Evolutionary conservation across 2,113 vertebrate species (phyloP).

Genomic region (Piprites chloris): DNA sequence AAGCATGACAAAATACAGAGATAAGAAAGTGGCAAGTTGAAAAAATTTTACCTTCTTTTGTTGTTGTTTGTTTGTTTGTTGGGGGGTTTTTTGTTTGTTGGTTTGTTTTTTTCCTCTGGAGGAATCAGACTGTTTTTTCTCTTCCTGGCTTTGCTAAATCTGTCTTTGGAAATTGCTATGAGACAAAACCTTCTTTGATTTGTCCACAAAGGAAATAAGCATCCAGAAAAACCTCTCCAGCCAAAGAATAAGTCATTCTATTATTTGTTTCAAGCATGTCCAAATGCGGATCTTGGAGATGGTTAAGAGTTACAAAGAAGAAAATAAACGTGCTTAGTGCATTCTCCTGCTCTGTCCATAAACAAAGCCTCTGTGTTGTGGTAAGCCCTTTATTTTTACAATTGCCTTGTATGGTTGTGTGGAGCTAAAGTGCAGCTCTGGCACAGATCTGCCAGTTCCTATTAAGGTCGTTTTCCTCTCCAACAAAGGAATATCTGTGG

Average conservation of each 20-base stretch:
- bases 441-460: conserved; percentile 19
- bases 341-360: neutral
- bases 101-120: neutral
- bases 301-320: neutral
- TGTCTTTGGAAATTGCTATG: neutral
- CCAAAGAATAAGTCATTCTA: neutral
- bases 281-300: neutral
- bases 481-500: neutral
- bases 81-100: too few relatives aligned
- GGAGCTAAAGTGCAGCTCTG: neutral
- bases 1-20: neutral
- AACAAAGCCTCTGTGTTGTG: neutral
- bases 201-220: neutral
- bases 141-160: neutral
- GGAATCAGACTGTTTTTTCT: neutral
- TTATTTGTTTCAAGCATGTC: neutral
- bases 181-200: neutral
- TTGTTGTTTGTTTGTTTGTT: too few relatives aligned
- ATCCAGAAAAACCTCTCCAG: neutral
- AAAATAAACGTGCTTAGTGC: neutral
- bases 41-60: neutral
- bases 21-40: neutral
- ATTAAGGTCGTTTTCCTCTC: neutral
- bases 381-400: neutral
- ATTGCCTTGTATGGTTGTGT: neutral